phyloP scores from a whole-genome alignment of 2,797 vertebrate genomes.

The Allobates femoralis region DNA sequence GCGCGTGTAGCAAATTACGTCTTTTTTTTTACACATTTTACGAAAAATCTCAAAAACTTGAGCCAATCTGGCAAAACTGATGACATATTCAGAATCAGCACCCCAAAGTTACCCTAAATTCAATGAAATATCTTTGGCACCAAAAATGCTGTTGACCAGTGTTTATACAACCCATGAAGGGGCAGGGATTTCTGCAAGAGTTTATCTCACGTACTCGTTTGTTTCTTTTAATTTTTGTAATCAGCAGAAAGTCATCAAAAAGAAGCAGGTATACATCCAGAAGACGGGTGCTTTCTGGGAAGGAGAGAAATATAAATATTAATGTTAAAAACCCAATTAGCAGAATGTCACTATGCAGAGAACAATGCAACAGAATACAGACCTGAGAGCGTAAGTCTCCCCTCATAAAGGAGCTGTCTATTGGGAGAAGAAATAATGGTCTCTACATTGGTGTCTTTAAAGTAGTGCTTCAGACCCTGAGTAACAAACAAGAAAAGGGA shows the following conservation, averaged over 20 bases:
- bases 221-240: conserved; percentile 88
- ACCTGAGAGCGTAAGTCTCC: conserved; percentile 85
- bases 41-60: no score
- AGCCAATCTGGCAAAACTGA: no score
- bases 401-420: conserved; percentile 85
- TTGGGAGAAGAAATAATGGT: conserved; percentile 82
- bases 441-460: conserved; percentile 85
- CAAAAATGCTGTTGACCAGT: no score
- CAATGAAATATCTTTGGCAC: no score
- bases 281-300: conserved; percentile 82
- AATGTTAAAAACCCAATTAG: background rate
- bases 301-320: conserved; percentile 29
- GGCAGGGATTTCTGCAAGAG: background rate
- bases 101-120: no score
- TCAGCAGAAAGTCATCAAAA: conserved; percentile 90
- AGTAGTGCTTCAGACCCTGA: conserved; percentile 85
- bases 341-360: background rate
- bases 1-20: no score
- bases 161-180: no score
- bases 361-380: background rate
- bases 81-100: no score
- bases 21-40: no score
- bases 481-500: conserved; percentile 1
- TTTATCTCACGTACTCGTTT: conserved; percentile 82
- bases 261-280: conserved; percentile 88